Conservation (phyloP, 30 jellyfish, hydroid and myxozoan genomes). For the Catostylus mosaicus region DNA sequence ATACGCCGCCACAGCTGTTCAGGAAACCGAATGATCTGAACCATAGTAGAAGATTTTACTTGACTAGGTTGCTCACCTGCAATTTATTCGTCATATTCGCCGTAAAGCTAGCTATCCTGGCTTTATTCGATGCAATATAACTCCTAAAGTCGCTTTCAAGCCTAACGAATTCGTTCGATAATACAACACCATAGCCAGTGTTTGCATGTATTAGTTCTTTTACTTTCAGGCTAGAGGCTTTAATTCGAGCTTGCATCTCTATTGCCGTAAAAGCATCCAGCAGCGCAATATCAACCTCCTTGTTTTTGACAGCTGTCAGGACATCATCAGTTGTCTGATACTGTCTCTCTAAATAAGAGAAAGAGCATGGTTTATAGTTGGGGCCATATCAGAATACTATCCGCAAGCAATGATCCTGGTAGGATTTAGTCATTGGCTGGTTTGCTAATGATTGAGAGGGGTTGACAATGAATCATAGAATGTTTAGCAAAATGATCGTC, state of each 20-base stretch:
- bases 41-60: too few relatives aligned
- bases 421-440: too few relatives aligned
- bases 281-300: slow-evolving; percentile 41
- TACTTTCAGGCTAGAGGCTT: slow-evolving; percentile 21
- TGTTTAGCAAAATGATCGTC: too few relatives aligned
- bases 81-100: slow-evolving; percentile 42
- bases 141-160: slow-evolving; percentile 68
- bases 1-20: too few relatives aligned
- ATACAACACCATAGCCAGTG: slow-evolving; percentile 62
- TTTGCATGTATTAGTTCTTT: slow-evolving; percentile 32
- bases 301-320: slow-evolving; percentile 31
- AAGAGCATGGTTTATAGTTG: too few relatives aligned
- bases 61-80: slow-evolving; percentile 22
- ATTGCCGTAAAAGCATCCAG: slow-evolving; percentile 63
- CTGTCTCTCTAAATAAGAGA: slow-evolving; percentile 23
- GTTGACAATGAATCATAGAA: too few relatives aligned
- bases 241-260: neutral
- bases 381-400: neutral
- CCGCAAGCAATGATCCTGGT: neutral
- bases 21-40: too few relatives aligned
- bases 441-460: too few relatives aligned
- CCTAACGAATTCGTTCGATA: slow-evolving; percentile 44
- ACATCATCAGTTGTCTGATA: slow-evolving; percentile 38
- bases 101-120: slow-evolving; percentile 25
- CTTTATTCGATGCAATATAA: slow-evolving; percentile 49